Percentiles rank a stretch among this genome's conserved stretches.
Evolutionary conservation across 2,113 vertebrate genomes (phyloP).

Genomic region (Serinus canaria): DNA sequence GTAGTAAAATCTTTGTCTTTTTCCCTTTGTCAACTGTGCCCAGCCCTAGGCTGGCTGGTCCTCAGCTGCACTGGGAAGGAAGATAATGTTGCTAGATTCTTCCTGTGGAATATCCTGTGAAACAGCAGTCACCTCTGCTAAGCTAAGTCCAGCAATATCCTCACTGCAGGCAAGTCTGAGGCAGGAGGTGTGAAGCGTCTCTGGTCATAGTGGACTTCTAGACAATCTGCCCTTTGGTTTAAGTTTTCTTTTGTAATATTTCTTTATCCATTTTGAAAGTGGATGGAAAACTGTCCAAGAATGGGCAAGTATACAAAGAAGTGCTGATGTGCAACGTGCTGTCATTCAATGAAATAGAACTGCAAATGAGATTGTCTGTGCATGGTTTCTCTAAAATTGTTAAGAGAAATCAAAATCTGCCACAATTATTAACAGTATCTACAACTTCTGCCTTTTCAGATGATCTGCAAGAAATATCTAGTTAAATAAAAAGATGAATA

Average conservation of each 20-base stretch:
- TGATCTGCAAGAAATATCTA: not conserved
- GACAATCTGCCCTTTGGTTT: not conserved
- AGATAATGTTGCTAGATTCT: not conserved
- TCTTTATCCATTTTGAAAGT: not conserved
- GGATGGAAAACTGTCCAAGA: not conserved
- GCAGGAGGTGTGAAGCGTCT: not conserved
- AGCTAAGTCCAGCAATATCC: not conserved
- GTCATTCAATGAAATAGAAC: rapidly evolving
- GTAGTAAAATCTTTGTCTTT: not conserved
- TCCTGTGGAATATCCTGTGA: not conserved
- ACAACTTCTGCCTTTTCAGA: not conserved
- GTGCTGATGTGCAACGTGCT: not conserved
- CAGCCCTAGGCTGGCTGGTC: not conserved
- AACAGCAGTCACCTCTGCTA: not conserved
- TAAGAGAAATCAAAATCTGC: not conserved
- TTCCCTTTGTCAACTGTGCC: not conserved
- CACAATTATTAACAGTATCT: not conserved
- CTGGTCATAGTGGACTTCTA: not conserved
- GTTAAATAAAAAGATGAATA: not conserved
- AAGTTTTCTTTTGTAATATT: not conserved
- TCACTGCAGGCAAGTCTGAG: not conserved
- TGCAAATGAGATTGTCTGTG: not conserved
- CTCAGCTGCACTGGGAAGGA: not conserved
- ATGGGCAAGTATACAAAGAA: not conserved
- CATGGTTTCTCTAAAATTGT: not conserved